Conservation (phyloP, 1,140 invertebrate species). For the Drosophila ironensis region DNA sequence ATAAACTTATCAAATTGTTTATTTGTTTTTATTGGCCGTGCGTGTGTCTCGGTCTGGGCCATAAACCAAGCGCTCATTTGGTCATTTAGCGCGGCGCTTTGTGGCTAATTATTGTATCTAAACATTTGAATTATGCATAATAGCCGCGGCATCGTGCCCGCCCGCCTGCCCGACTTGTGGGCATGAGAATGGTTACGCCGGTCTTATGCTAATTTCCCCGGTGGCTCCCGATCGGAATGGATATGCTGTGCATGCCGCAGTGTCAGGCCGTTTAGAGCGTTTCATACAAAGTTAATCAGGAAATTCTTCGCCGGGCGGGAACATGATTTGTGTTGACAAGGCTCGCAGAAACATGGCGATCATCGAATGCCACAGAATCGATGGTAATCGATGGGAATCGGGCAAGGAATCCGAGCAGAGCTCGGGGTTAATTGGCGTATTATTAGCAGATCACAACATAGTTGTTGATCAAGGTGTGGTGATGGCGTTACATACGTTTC, state of each 20-base stretch:
- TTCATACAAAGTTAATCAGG: constrained; percentile 23
- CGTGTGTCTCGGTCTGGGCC: constrained; percentile 25
- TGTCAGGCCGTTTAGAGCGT: background rate
- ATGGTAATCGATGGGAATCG: background rate
- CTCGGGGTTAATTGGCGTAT: background rate
- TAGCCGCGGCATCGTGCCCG: constrained; percentile 27
- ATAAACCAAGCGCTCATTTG: constrained; percentile 57
- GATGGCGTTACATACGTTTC: too few species aligned
- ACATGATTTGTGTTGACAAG: constrained; percentile 53
- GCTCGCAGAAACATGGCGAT: constrained; percentile 29
- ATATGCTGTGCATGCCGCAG: constrained; percentile 4
- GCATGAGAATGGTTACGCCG: background rate
- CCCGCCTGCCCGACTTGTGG: constrained; percentile 29
- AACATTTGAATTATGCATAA: constrained; percentile 45
- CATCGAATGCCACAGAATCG: too few species aligned
- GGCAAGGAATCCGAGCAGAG: too few species aligned
- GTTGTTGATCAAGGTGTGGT: background rate
- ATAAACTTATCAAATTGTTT: constrained; percentile 59
- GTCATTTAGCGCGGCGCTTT: constrained; percentile 17
- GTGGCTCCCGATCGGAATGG: background rate
- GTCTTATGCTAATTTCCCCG: constrained; percentile 25
- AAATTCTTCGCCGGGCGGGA: constrained; percentile 39
- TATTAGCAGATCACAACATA: background rate
- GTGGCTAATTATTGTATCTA: constrained; percentile 49
- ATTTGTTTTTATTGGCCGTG: constrained; percentile 32